A percentile compares a stretch with the other conserved stretches of the same genome.
Conservation (phyloP, 2,888 invertebrate species). For the Axea sp. region DNA sequence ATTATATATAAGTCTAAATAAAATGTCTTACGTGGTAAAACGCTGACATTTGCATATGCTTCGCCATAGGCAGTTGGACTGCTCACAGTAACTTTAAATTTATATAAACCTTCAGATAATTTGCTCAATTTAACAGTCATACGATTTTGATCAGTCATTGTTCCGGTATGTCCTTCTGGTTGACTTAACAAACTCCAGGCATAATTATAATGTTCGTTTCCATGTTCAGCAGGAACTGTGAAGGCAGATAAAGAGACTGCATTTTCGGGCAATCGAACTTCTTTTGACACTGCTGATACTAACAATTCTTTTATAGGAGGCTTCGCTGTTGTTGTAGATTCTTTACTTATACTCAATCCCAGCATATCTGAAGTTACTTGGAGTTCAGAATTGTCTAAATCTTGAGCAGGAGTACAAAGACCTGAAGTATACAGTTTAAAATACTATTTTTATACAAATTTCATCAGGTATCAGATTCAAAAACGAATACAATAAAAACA, state of each 20-base stretch:
- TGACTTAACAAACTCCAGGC: constrained; percentile 93
- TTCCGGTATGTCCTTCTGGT: constrained; percentile 88
- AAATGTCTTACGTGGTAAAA: constrained; percentile 83
- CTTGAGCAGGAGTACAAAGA: constrained; percentile 65
- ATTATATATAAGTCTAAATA: too few relatives aligned
- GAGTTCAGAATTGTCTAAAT: constrained; percentile 63
- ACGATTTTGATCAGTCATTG: constrained; percentile 91
- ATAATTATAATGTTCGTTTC: constrained; percentile 89
- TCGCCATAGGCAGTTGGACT: constrained; percentile 87
- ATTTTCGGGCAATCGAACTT: constrained; percentile 90
- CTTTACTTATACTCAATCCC: constrained; percentile 60
- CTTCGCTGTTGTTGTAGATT: constrained; percentile 76
- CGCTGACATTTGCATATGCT: constrained; percentile 93
- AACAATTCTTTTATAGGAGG: constrained; percentile 84
- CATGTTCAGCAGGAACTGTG: constrained; percentile 88
- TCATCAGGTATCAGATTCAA: too few relatives aligned
- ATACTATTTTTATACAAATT: not conserved
- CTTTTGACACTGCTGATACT: constrained; percentile 88
- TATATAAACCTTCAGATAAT: constrained; percentile 92
- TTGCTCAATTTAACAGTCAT: constrained; percentile 90
- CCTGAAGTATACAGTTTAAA: constrained; percentile 63
- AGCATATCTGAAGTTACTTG: constrained; percentile 66
- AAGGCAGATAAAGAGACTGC: constrained; percentile 91
- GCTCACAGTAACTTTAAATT: constrained; percentile 92
- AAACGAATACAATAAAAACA: too few relatives aligned